Conservation (phyloP, 1,140 invertebrate genomes). For the Melipona quadrifasciata region DNA sequence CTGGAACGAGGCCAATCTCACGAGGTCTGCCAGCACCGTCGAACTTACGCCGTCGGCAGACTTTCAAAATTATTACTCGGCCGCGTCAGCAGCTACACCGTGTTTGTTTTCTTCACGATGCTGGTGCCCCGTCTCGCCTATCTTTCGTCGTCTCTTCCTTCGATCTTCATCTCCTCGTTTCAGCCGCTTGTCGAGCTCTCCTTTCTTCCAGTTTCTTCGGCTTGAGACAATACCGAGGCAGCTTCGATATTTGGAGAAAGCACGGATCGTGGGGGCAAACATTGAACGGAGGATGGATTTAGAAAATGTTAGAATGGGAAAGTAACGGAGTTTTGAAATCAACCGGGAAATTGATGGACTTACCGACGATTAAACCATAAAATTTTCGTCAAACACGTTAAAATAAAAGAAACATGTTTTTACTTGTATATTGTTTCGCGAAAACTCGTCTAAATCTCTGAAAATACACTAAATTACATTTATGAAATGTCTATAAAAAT, state of each 20-base stretch:
- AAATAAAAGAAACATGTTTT: too few relatives aligned
- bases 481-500: too few relatives aligned
- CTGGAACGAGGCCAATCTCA: slow-evolving; percentile 77
- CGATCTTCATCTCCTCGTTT: too few relatives aligned
- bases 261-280: neutral
- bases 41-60: slow-evolving; percentile 78
- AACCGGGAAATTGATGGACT: too few relatives aligned
- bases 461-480: too few relatives aligned
- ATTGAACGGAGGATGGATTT: too few relatives aligned
- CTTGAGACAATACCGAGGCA: neutral
- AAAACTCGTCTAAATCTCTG: too few relatives aligned
- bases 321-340: too few relatives aligned
- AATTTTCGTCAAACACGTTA: too few relatives aligned
- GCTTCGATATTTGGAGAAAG: neutral
- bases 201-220: neutral
- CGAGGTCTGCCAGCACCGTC: slow-evolving; percentile 66
- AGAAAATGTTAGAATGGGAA: too few relatives aligned
- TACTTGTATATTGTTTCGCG: too few relatives aligned
- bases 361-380: too few relatives aligned
- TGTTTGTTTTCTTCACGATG: slow-evolving; percentile 77
- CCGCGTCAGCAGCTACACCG: slow-evolving; percentile 76
- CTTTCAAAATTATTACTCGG: slow-evolving; percentile 78
- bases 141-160: neutral
- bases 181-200: neutral
- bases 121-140: slow-evolving; percentile 46